Conservation (phyloP, 2,888 invertebrate genomes). For the Drosophila bunnanda region DNA sequence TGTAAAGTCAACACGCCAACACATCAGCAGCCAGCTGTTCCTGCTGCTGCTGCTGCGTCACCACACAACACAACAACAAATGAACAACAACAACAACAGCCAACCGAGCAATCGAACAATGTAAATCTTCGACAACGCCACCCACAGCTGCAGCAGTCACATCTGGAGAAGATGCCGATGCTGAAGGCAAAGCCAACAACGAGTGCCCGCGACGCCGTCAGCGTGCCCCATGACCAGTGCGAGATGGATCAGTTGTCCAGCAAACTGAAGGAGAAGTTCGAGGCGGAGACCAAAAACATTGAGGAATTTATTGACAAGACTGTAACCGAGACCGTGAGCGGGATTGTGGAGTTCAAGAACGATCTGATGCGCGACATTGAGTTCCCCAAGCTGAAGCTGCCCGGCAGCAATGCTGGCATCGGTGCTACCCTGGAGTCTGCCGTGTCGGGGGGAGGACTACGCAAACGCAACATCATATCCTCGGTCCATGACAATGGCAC, state of each 20-base stretch:
- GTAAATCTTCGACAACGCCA: conserved; percentile 57
- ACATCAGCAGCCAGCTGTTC: conserved; percentile 21
- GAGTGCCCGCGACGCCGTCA: conserved; percentile 82
- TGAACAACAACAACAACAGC: conserved; percentile 51
- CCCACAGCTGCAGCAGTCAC: conserved; percentile 48
- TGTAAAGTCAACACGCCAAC: conserved; percentile 55
- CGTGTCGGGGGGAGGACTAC: conserved; percentile 65
- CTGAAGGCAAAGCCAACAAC: conserved; percentile 31
- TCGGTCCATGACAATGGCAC: conserved; percentile 49
- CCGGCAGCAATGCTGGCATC: conserved; percentile 41
- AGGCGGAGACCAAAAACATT: conserved; percentile 84
- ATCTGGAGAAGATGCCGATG: conserved; percentile 46
- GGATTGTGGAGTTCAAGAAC: conserved; percentile 84
- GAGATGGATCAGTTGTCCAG: conserved; percentile 84
- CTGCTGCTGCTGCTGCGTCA: conserved; percentile 2
- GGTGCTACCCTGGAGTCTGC: conserved; percentile 51
- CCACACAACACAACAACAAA: conserved; percentile 19
- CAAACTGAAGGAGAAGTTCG: conserved; percentile 84
- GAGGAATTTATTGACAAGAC: conserved; percentile 85
- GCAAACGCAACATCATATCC: conserved; percentile 81
- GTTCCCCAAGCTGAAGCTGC: conserved; percentile 68
- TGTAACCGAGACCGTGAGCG: conserved; percentile 84
- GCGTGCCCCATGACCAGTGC: conserved; percentile 83
- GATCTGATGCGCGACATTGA: conserved; percentile 84
- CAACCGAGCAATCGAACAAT: conserved; percentile 46